Conservation (phyloP, 2,797 vertebrate genomes). For the Xiphorhynchus erythropygius region DNA sequence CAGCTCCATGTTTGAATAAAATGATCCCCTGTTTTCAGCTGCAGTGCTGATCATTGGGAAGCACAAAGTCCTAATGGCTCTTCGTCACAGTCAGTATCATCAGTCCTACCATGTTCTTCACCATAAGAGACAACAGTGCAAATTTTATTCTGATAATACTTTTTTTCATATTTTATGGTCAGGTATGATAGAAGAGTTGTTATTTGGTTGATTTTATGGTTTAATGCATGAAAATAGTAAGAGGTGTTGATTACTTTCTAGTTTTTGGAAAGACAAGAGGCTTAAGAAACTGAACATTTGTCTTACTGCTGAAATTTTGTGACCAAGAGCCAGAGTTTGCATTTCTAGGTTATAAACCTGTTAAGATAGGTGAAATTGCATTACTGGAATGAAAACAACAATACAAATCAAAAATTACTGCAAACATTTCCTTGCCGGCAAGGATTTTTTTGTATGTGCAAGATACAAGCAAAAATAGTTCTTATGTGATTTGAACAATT, state of each 20-base stretch:
- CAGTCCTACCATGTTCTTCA: background rate
- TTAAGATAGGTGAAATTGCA: background rate
- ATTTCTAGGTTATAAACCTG: background rate
- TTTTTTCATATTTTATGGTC: background rate
- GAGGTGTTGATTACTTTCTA: background rate
- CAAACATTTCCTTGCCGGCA: background rate
- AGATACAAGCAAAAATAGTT: background rate
- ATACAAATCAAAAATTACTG: background rate
- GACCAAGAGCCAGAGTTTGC: background rate
- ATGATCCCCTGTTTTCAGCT: background rate
- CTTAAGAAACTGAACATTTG: background rate
- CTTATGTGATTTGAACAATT: background rate
- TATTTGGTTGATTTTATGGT: background rate
- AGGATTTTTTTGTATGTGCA: background rate
- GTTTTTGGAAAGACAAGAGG: background rate
- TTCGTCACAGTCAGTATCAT: background rate
- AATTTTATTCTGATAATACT: background rate
- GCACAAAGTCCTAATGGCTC: background rate
- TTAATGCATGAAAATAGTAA: background rate
- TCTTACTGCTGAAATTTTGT: background rate
- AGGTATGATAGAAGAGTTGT: background rate
- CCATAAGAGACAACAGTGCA: background rate
- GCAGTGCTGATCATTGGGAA: background rate
- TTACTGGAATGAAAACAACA: background rate
- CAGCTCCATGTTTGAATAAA: background rate